Evolutionary conservation across 2,113 vertebrate species (phyloP).

Genomic region (Murina feae): DNA sequence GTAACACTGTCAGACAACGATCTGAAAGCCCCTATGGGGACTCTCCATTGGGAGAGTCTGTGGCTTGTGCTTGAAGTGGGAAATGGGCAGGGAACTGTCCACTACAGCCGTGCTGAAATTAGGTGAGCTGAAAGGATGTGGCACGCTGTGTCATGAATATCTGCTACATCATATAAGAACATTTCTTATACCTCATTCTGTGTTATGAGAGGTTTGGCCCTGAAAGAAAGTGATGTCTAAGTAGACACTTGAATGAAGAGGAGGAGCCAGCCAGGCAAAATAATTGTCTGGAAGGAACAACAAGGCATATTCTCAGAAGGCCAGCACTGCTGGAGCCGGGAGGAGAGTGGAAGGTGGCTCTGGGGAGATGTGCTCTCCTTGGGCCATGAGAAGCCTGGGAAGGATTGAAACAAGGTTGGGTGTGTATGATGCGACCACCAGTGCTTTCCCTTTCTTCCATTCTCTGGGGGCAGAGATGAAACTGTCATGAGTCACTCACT

Average conservation of each 20-base stretch:
- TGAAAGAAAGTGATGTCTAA: neutral
- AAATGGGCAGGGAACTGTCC: neutral
- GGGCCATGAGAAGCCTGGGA: neutral
- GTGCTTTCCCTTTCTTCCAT: neutral
- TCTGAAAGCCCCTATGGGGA: no score
- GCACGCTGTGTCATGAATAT: rapidly evolving
- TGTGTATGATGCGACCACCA: neutral
- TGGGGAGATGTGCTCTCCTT: neutral
- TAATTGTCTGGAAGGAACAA: neutral
- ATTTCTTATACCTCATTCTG: neutral
- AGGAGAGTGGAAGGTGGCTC: neutral
- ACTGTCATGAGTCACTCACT: neutral
- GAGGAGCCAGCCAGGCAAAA: neutral
- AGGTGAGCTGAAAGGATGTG: neutral
- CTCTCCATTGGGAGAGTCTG: no score
- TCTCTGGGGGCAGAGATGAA: neutral
- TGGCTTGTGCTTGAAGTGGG: neutral
- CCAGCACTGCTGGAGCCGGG: neutral
- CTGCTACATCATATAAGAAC: neutral
- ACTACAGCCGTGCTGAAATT: neutral
- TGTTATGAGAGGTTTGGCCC: neutral
- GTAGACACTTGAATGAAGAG: neutral
- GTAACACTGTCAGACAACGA: no score
- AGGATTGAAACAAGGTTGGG: neutral
- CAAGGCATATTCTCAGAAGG: neutral